phyloP scores from a whole-genome alignment of 2,113 vertebrate species.

The Caloenas nicobarica region DNA sequence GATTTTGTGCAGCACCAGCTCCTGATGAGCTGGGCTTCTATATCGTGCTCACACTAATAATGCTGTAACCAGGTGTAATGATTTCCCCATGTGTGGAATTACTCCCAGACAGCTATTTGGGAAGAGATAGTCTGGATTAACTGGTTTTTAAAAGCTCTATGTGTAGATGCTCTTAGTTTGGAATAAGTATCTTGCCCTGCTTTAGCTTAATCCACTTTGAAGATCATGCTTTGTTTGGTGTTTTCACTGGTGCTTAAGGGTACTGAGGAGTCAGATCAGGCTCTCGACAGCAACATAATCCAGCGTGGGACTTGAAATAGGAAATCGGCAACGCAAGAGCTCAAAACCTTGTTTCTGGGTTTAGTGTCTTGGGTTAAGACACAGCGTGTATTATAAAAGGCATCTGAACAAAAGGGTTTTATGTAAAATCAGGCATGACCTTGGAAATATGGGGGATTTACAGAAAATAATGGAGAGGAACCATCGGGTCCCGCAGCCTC shows the following conservation, averaged over 20 bases:
- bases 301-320: neutral
- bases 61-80: neutral
- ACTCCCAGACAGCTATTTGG: neutral
- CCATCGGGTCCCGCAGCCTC: neutral
- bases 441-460: neutral
- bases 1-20: neutral
- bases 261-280: neutral
- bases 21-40: neutral
- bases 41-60: rapidly evolving
- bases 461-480: neutral
- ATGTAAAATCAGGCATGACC: neutral
- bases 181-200: constrained; percentile 38
- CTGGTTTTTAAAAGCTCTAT: constrained; percentile 1
- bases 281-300: neutral
- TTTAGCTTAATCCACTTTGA: constrained; percentile 65
- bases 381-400: rapidly evolving
- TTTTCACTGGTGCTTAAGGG: constrained; percentile 46
- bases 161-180: constrained; percentile 39
- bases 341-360: neutral
- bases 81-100: neutral
- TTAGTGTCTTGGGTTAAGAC: neutral
- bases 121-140: constrained; percentile 39
- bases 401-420: neutral
- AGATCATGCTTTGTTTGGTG: constrained; percentile 26
- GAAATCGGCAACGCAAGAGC: neutral